Percentiles rank a stretch among this genome's conserved stretches.
Evolutionary conservation across 2,113 vertebrate species (phyloP).

Genomic region (Sylvietta virens): DNA sequence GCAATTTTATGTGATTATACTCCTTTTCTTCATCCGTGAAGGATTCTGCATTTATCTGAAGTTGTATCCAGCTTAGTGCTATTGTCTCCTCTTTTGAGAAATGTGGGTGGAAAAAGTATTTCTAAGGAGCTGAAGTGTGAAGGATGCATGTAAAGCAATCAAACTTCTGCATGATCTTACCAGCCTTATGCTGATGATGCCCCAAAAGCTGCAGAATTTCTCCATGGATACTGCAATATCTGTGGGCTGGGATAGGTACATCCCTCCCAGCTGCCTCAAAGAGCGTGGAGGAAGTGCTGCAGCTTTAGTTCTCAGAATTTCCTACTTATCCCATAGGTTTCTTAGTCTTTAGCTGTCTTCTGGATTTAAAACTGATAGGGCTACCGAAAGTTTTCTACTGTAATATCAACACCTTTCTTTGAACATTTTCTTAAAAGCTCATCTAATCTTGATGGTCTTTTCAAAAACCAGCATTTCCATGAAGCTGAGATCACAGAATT

Average conservation of each 20-base stretch:
- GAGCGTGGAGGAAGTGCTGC: neutral
- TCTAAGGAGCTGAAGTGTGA: slow-evolving; percentile 8
- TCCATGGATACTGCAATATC: slow-evolving; percentile 25
- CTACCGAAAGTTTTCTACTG: neutral
- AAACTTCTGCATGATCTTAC: neutral
- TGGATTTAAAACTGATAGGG: neutral
- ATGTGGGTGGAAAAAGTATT: neutral
- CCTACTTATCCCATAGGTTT: neutral
- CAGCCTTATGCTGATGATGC: slow-evolving; percentile 37
- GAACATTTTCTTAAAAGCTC: neutral
- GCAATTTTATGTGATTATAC: neutral
- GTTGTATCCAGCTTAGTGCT: neutral
- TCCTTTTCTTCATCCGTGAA: neutral
- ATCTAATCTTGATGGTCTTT: slow-evolving; percentile 5
- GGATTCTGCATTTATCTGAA: neutral
- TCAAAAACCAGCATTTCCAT: neutral
- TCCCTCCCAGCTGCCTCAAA: neutral
- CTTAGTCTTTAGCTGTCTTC: neutral
- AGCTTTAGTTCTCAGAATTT: slow-evolving; percentile 21
- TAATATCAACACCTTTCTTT: neutral
- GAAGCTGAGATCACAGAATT: neutral
- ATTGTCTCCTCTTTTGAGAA: slow-evolving; percentile 1
- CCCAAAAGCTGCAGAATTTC: slow-evolving; percentile 65
- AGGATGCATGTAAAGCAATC: neutral
- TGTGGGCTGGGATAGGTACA: slow-evolving; percentile 19